phyloP scores from a whole-genome alignment of 2,113 vertebrate species.

The Scopus umbretta region DNA sequence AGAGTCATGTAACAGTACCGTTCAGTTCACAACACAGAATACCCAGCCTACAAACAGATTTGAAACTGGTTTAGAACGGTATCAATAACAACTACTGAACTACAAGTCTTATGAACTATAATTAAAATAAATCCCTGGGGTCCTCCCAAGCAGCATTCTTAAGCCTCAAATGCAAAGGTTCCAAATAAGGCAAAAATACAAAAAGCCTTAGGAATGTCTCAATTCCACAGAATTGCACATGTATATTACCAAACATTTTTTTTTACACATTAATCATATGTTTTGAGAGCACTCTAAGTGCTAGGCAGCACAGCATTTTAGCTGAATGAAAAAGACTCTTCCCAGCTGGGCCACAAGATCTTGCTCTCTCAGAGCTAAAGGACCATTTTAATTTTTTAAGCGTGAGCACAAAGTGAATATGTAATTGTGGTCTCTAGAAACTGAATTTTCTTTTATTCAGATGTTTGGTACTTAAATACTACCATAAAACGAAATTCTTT shows the following conservation, averaged over 20 bases:
- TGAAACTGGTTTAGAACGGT: neutral
- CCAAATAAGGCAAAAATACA: conserved; percentile 35
- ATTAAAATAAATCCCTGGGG: conserved; percentile 3
- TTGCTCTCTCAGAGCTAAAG: neutral
- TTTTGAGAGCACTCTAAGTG: neutral
- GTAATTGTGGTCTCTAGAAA: neutral
- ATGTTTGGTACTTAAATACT: neutral
- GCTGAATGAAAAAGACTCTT: neutral
- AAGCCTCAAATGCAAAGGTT: neutral
- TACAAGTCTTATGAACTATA: neutral
- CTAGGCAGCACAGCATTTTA: neutral
- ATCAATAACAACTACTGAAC: neutral
- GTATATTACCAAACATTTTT: neutral
- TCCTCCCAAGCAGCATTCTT: neutral
- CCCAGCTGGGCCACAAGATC: neutral
- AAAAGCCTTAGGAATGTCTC: neutral
- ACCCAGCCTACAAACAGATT: neutral
- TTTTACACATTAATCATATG: neutral
- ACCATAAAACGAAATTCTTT: neutral
- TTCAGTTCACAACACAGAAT: neutral
- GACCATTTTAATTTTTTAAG: neutral
- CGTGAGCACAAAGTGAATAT: neutral
- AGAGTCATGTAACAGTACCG: neutral
- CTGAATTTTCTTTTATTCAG: neutral
- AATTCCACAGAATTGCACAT: neutral